A percentile compares a stretch with the other conserved stretches of the same genome.
phyloP scores from a whole-genome alignment of 2,888 invertebrate genomes.

The Limenitis camilla region DNA sequence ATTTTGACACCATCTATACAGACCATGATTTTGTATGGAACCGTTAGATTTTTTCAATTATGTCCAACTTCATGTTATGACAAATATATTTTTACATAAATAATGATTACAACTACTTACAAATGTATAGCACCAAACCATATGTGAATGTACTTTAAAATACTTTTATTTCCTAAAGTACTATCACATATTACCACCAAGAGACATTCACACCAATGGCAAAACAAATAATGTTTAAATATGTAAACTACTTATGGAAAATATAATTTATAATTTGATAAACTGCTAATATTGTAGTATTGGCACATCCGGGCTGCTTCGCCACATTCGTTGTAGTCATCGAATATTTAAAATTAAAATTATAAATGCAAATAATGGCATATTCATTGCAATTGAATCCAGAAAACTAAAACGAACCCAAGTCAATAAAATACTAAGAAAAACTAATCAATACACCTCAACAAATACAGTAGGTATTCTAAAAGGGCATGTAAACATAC shows the following conservation, averaged over 20 bases:
- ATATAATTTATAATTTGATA: constrained; percentile 21
- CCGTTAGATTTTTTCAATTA: neutral
- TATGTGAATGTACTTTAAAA: constrained; percentile 51
- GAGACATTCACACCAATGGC: constrained; percentile 31
- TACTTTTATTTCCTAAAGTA: constrained; percentile 39
- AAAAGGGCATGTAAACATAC: constrained; percentile 48
- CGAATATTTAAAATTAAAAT: constrained; percentile 52
- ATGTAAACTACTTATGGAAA: constrained; percentile 25
- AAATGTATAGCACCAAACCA: constrained; percentile 60
- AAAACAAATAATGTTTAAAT: constrained; percentile 20
- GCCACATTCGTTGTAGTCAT: constrained; percentile 40
- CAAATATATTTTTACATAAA: constrained; percentile 7
- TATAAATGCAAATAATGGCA: constrained; percentile 74
- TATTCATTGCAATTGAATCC: constrained; percentile 42
- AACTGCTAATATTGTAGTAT: constrained; percentile 29
- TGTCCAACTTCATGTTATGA: neutral
- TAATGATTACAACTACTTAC: constrained; percentile 19
- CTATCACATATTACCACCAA: constrained; percentile 43
- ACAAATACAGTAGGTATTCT: constrained; percentile 45
- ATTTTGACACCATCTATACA: constrained; percentile 4
- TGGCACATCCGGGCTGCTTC: constrained; percentile 55
- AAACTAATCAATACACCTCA: constrained; percentile 29
- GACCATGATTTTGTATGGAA: neutral
- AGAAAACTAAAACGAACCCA: constrained; percentile 19
- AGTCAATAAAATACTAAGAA: constrained; percentile 18